Evolutionary conservation across 1,140 invertebrate species (phyloP), one percentile per base, ranked within the genome.

Genomic region (Magallana ariakensis): DNA sequence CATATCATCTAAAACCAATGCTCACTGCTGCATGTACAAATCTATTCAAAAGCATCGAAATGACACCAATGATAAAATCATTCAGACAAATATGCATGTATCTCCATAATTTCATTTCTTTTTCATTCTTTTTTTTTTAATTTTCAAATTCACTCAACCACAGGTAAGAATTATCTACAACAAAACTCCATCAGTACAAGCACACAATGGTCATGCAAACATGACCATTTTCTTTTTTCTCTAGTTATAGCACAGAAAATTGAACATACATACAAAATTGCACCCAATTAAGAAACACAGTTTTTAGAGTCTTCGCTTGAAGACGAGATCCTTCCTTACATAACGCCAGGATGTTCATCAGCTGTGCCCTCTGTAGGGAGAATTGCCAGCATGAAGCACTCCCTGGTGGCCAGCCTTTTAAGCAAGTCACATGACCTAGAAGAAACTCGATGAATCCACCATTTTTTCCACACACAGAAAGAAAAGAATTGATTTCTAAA

Each of bases 271-370:
- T 46, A 5, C 33, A 46, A 46, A 46, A 46, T 46, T 46, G 33
- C 33, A 46, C 33, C 33, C 33, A 46, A n/a, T 46, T 4, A 46
- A 46, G 33, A 46, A 46, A 46, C 33, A 46, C 33, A 46, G 33
- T 22, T 75, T 70, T 75, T 75, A 75, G 66, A 75, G 66, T 75
- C 66, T 75, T 75, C 66, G 10, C 66, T 75, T 75, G 22, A 26
- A 75, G 66, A 75, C 66, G 11, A 33, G 66, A 75, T 26, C 13
- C 66, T 26, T 26, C 15, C 58, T 46, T 46, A 60, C 58, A 60
- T 10, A 60, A 11, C n/a, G n/a, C 11, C 58, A 60, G 58, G n/a
- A 60, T 13, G n/a, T 13, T 33, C 4, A 75, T 75, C 26, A 75
- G 8, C 9, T 26, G 10, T 11, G 22, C 66, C 22, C 22, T 22